A percentile compares a stretch with the other conserved stretches of the same genome.
Evolutionary conservation across 2,888 invertebrate genomes (phyloP).

Genomic region (Malthinus flaveolus): DNA sequence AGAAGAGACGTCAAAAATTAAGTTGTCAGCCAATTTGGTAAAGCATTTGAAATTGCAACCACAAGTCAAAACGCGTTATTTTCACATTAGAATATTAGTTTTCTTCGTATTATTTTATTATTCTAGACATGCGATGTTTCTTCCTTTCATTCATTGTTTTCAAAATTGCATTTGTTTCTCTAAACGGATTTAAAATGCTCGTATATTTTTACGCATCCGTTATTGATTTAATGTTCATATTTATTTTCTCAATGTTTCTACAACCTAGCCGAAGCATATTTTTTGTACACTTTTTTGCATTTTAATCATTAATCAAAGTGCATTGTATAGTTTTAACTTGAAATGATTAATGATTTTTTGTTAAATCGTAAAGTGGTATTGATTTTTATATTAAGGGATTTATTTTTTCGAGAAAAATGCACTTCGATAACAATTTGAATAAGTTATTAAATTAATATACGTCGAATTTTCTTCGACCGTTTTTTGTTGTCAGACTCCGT

Average conservation of each 20-base stretch:
- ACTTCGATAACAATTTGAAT: too few species aligned
- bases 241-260: background rate
- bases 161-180: conserved; percentile 46
- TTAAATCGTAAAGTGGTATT: conserved; percentile 1
- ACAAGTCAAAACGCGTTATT: too few species aligned
- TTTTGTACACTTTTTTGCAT: background rate
- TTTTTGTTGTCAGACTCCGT: too few species aligned
- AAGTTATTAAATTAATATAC: too few species aligned
- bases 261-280: too few species aligned
- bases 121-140: conserved; percentile 50
- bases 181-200: conserved; percentile 43
- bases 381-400: background rate
- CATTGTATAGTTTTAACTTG: too few species aligned
- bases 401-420: background rate
- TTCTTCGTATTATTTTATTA: conserved; percentile 39
- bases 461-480: too few species aligned
- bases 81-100: conserved; percentile 2
- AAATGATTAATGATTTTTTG: background rate
- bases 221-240: conserved; percentile 14
- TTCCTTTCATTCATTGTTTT: conserved; percentile 51
- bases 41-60: too few species aligned
- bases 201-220: conserved; percentile 21
- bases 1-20: too few species aligned
- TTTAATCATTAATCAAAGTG: conserved; percentile 1
- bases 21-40: too few species aligned